phyloP scores from a whole-genome alignment of 2,888 invertebrate genomes.

The Lochmaea capreae region DNA sequence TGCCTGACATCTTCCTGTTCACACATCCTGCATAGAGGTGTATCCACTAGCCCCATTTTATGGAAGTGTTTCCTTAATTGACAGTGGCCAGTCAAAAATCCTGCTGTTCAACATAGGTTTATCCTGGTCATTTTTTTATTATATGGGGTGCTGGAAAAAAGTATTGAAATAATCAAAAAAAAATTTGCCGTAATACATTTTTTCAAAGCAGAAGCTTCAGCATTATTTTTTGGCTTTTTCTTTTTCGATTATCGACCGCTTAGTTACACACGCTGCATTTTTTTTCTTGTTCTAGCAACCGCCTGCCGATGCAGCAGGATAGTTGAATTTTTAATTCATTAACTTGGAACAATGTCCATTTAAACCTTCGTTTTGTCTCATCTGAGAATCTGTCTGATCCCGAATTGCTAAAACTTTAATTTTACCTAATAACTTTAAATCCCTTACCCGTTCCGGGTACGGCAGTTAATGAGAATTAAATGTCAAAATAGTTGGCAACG shows the following conservation, averaged over 20 bases:
- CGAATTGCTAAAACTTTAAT: constrained; percentile 18
- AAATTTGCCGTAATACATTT: too few relatives aligned
- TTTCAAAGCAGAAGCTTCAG: neutral
- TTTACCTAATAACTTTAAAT: constrained; percentile 11
- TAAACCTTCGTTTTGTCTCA: neutral
- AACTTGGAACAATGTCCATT: constrained; percentile 13
- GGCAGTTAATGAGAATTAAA: neutral
- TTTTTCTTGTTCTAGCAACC: neutral
- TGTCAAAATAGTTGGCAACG: neutral
- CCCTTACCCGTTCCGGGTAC: neutral
- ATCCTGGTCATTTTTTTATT: too few relatives aligned
- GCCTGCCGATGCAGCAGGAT: neutral
- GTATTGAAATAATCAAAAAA: too few relatives aligned
- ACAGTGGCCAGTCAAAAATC: too few relatives aligned
- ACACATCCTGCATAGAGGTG: too few relatives aligned
- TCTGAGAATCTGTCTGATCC: neutral
- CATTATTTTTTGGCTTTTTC: neutral
- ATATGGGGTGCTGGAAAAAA: too few relatives aligned
- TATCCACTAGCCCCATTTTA: too few relatives aligned
- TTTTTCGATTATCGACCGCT: neutral
- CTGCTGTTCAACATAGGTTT: too few relatives aligned
- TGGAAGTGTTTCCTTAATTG: too few relatives aligned
- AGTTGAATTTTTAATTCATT: constrained; percentile 12
- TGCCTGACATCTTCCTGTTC: too few relatives aligned
- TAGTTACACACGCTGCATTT: neutral